phyloP scores from a whole-genome alignment of 2,888 invertebrate species.

The Nasonia oneida region DNA sequence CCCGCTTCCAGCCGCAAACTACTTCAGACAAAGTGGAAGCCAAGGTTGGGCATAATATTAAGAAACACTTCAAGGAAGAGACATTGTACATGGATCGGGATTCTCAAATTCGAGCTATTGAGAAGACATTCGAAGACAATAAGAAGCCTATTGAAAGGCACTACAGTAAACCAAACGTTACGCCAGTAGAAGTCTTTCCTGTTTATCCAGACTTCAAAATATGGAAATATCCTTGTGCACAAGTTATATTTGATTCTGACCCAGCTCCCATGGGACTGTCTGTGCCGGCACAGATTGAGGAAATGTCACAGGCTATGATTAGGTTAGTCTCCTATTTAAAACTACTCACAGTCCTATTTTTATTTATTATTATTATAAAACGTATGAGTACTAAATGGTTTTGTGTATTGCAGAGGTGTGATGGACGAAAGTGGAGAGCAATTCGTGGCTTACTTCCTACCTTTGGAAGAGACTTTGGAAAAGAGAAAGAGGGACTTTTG shows the following conservation, averaged over 20 bases:
- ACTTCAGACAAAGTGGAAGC: slow-evolving; percentile 97
- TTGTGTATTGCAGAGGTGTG: slow-evolving; percentile 86
- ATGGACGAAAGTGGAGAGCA: slow-evolving; percentile 99
- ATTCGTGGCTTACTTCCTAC: slow-evolving; percentile 99
- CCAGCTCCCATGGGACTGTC: slow-evolving; percentile 95
- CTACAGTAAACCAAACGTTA: slow-evolving; percentile 97
- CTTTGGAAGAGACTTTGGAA: slow-evolving; percentile 93
- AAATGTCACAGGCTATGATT: slow-evolving; percentile 99
- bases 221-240: slow-evolving; percentile 99
- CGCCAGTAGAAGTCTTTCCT: slow-evolving; percentile 92
- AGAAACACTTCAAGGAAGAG: slow-evolving; percentile 94
- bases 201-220: slow-evolving; percentile 96
- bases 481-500: slow-evolving; percentile 92
- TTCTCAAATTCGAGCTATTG: slow-evolving; percentile 97
- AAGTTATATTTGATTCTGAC: slow-evolving; percentile 99
- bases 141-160: slow-evolving; percentile 92
- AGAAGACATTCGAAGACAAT: slow-evolving; percentile 97
- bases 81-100: slow-evolving; percentile 97
- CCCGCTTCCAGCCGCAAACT: slow-evolving; percentile 96
- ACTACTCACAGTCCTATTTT: not conserved
- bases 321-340: slow-evolving; percentile 81
- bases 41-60: slow-evolving; percentile 98
- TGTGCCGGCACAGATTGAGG: slow-evolving; percentile 93
- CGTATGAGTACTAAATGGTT: slow-evolving; percentile 26
- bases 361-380: not conserved